These are phyloP conservation scores for Corythornis leucogaster DNA, from an alignment of 2,797 vertebrate genomes.

Conservation along the genomic window DNA sequence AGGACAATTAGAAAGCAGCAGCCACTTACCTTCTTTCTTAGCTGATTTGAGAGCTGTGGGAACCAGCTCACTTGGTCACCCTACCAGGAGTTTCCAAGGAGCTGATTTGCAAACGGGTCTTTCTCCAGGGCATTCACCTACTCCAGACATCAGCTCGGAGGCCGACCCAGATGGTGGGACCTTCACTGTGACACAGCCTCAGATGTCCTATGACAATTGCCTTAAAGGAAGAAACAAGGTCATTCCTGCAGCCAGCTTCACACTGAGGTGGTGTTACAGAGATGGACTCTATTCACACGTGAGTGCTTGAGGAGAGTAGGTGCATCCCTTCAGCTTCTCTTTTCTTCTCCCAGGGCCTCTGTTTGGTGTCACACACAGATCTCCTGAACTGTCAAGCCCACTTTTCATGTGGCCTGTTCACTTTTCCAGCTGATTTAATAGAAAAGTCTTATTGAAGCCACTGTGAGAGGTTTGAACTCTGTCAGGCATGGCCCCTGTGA, in stretches of 20 bases:
- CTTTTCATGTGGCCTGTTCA: background rate
- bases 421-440: slow-evolving; percentile 4
- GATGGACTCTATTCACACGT: background rate
- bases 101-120: background rate
- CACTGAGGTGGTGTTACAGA: background rate
- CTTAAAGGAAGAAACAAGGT: slow-evolving; percentile 49
- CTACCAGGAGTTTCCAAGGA: background rate
- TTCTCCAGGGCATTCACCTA: background rate
- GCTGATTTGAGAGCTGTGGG: background rate
- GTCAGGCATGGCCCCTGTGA: background rate
- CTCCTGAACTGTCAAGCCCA: background rate
- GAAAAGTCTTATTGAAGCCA: slow-evolving; percentile 22
- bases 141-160: background rate
- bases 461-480: slow-evolving; percentile 18
- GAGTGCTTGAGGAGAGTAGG: slow-evolving; percentile 7
- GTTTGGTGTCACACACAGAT: background rate
- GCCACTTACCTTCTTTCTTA: background rate
- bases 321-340: background rate
- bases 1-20: background rate
- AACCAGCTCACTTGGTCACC: background rate
- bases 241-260: slow-evolving; percentile 11
- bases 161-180: slow-evolving; percentile 1
- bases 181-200: background rate
- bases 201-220: background rate
- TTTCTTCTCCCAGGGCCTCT: background rate